Evolutionary conservation across 2,797 vertebrate genomes (phyloP).

Genomic region (Caiman crocodilus): DNA sequence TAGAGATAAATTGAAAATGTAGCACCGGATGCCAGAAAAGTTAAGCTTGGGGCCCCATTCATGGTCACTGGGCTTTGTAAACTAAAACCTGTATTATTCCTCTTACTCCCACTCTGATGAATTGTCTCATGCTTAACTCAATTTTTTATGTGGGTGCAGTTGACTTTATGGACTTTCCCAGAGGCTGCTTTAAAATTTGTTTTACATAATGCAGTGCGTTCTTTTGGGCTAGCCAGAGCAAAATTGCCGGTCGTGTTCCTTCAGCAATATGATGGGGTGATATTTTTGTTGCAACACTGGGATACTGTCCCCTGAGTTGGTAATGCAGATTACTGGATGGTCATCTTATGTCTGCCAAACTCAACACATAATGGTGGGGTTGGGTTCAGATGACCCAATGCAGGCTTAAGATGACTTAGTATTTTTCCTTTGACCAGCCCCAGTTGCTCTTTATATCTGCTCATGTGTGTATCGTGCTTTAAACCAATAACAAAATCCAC

Average conservation of each 20-base stretch:
- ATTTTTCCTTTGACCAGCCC: neutral
- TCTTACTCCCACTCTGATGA: neutral
- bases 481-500: neutral
- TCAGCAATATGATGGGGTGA: neutral
- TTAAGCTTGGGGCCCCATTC: neutral
- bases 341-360: neutral
- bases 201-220: neutral
- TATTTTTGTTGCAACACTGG: neutral
- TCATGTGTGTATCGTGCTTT: neutral
- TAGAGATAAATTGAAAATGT: neutral
- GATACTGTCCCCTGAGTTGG: neutral
- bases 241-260: neutral
- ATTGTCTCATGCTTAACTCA: neutral
- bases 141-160: neutral
- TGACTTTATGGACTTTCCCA: neutral
- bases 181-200: neutral
- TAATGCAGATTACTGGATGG: neutral
- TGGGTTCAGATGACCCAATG: neutral
- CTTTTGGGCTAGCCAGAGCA: neutral
- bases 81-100: neutral
- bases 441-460: neutral
- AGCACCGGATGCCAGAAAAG: neutral
- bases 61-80: neutral
- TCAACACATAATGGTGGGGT: neutral
- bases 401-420: neutral